Evolutionary conservation across 2,888 invertebrate genomes (phyloP).

Genomic region (Dynastes maya): DNA sequence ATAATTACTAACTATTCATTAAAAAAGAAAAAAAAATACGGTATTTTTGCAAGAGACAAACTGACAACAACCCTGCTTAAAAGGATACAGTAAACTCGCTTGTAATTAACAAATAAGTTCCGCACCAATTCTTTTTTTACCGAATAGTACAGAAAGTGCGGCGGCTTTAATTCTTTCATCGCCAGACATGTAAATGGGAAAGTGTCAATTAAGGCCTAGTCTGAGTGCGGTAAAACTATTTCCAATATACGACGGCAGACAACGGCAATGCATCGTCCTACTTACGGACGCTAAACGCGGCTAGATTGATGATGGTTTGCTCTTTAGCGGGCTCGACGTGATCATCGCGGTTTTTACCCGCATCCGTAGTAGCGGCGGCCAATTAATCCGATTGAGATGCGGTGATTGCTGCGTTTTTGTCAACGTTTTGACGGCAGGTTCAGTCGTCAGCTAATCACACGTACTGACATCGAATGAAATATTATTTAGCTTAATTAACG

Average conservation of each 20-base stretch:
- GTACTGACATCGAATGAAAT: neutral
- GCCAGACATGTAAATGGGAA: slow-evolving; percentile 39
- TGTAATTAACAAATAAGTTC: too few species aligned
- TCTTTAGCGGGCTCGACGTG: neutral
- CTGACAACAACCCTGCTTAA: too few species aligned
- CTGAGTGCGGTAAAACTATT: slow-evolving; percentile 19
- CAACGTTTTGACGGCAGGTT: neutral
- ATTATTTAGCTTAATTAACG: neutral
- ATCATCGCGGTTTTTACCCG: slow-evolving; percentile 4
- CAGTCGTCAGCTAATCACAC: neutral
- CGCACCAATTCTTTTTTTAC: too few species aligned
- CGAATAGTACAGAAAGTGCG: neutral
- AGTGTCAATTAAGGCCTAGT: slow-evolving; percentile 34
- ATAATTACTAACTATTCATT: too few species aligned
- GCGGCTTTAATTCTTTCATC: slow-evolving; percentile 20
- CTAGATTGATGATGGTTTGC: slow-evolving; percentile 12
- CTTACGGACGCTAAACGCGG: slow-evolving; percentile 17
- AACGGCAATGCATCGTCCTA: slow-evolving; percentile 17
- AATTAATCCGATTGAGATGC: slow-evolving; percentile 22
- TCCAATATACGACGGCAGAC: neutral
- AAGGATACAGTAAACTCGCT: too few species aligned
- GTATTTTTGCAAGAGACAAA: too few species aligned
- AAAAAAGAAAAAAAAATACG: too few species aligned
- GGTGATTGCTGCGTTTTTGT: neutral
- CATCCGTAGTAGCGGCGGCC: neutral